Percentiles rank a stretch among this genome's conserved stretches.
Evolutionary conservation across 2,797 vertebrate species (phyloP).

Genomic region (Acridotheres tristis): DNA sequence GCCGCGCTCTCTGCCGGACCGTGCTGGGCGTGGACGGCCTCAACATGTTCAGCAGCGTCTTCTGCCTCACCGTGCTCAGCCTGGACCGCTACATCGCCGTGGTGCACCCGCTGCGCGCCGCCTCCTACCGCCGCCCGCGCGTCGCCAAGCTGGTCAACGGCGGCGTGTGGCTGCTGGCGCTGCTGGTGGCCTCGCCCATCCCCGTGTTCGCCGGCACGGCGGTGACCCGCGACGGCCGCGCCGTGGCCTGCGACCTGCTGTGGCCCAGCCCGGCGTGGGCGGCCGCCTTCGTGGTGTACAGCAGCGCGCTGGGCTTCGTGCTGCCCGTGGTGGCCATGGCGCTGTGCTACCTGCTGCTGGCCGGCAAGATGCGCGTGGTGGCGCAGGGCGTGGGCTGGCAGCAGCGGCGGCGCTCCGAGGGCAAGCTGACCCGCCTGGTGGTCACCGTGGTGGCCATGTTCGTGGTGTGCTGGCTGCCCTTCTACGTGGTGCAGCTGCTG

Average conservation of each 20-base stretch:
- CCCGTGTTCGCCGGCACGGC: slow-evolving; percentile 85
- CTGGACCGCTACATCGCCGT: slow-evolving; percentile 90
- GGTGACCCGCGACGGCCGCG: slow-evolving; percentile 81
- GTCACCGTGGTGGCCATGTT: slow-evolving; percentile 84
- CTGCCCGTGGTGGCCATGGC: slow-evolving; percentile 89
- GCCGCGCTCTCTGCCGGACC: slow-evolving; percentile 85
- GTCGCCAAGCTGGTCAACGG: slow-evolving; percentile 89
- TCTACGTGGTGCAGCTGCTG: slow-evolving; percentile 88
- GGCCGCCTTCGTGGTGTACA: slow-evolving; percentile 86
- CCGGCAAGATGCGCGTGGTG: slow-evolving; percentile 85
- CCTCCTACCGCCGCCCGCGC: slow-evolving; percentile 86
- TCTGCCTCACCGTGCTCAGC: slow-evolving; percentile 88
- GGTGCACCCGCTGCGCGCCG: slow-evolving; percentile 88
- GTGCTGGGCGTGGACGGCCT: slow-evolving; percentile 89
- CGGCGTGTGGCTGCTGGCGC: slow-evolving; percentile 86
- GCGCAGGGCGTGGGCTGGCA: slow-evolving; percentile 89
- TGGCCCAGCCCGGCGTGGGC: slow-evolving; percentile 87
- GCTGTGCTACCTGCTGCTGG: slow-evolving; percentile 88
- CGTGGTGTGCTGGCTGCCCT: slow-evolving; percentile 92
- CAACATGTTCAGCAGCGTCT: slow-evolving; percentile 92
- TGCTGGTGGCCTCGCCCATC: slow-evolving; percentile 87
- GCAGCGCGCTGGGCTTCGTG: slow-evolving; percentile 88
- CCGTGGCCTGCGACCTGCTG: slow-evolving; percentile 88
- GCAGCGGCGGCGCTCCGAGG: slow-evolving; percentile 87
- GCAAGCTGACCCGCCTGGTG: slow-evolving; percentile 82